These are phyloP conservation scores for Epinephelus malabaricus DNA, from an alignment of 2,797 vertebrate genomes.

Conservation along the genomic window DNA sequence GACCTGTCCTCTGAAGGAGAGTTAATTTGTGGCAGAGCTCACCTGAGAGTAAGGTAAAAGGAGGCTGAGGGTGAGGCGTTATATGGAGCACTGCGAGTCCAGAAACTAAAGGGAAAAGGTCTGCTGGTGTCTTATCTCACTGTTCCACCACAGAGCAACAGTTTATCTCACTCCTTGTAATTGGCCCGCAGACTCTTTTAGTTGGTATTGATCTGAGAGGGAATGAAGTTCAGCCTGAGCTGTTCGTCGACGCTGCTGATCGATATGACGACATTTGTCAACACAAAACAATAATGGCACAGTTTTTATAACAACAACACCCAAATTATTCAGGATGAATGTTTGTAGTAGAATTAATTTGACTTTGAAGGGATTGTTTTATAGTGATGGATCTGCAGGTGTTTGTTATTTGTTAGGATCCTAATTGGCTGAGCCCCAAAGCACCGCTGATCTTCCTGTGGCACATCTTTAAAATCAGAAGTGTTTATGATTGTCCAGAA, in stretches of 20 bases:
- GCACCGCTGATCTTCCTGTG: too few relatives aligned
- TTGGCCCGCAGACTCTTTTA: constrained; percentile 60
- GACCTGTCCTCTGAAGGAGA: constrained; percentile 48
- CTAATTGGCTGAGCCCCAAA: too few relatives aligned
- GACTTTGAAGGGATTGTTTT: not conserved
- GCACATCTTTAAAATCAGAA: too few relatives aligned
- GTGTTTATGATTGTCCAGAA: not conserved
- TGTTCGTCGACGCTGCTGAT: constrained; percentile 19
- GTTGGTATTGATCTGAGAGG: constrained; percentile 62
- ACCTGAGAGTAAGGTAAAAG: constrained; percentile 19
- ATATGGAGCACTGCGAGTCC: constrained; percentile 29
- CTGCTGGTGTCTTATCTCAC: constrained; percentile 47
- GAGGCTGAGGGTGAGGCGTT: constrained; percentile 31
- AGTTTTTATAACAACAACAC: not conserved
- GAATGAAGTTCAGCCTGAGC: constrained; percentile 43
- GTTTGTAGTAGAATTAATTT: not conserved
- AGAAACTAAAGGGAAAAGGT: constrained; percentile 54
- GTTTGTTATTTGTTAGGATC: not conserved
- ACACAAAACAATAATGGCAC: not conserved
- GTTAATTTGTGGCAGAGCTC: constrained; percentile 53
- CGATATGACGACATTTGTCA: constrained; percentile 37
- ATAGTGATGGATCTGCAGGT: not conserved
- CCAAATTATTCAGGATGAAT: not conserved
- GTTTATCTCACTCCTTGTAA: constrained; percentile 57
- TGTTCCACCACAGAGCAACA: constrained; percentile 34